phyloP scores from a whole-genome alignment of 2,888 invertebrate genomes.

The Acleris sparsana region DNA sequence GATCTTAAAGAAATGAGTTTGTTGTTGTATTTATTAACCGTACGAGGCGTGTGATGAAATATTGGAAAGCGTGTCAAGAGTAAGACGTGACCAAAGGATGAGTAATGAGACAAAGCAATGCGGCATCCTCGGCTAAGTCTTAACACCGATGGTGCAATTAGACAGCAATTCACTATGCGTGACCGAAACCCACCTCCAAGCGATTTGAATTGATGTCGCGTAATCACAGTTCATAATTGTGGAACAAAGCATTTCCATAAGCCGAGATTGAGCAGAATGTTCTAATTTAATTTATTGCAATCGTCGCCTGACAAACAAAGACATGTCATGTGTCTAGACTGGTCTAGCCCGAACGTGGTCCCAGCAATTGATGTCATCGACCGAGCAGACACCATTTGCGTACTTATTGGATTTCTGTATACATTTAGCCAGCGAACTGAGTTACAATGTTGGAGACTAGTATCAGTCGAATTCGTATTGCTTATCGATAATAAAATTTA shows the following conservation, averaged over 20 bases:
- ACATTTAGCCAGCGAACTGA: background rate
- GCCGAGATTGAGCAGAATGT: too few species aligned
- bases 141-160: conserved; percentile 38
- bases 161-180: conserved; percentile 13
- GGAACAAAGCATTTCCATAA: background rate
- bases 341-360: conserved; percentile 2
- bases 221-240: background rate
- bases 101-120: conserved; percentile 29
- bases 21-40: conserved; percentile 19
- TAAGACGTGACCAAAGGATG: conserved; percentile 41
- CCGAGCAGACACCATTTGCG: conserved; percentile 7
- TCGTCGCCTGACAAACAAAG: conserved; percentile 4
- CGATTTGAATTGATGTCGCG: conserved; percentile 1
- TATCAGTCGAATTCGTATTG: background rate
- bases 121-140: conserved; percentile 27
- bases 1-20: conserved; percentile 9
- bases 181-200: conserved; percentile 5
- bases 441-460: background rate
- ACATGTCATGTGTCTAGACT: conserved; percentile 1
- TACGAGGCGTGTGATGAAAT: conserved; percentile 40
- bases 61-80: conserved; percentile 51
- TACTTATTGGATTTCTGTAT: conserved; percentile 13
- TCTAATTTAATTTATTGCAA: background rate
- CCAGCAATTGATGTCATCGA: conserved; percentile 3
- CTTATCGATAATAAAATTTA: conserved; percentile 1